A percentile compares a stretch with the other conserved stretches of the same genome.
phyloP scores from a whole-genome alignment of 2,888 invertebrate genomes.

The Mythimna ferrago region DNA sequence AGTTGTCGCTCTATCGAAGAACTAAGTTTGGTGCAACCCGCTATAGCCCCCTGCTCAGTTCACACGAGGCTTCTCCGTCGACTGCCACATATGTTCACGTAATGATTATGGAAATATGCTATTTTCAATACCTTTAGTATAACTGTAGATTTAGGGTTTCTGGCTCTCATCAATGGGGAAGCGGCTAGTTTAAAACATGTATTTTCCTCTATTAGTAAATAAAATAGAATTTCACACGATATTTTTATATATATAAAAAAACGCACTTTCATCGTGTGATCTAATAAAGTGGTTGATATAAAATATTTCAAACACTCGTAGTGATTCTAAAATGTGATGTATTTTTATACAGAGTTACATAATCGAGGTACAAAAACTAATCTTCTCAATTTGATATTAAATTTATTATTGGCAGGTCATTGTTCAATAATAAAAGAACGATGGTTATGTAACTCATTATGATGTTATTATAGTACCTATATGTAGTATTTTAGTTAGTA shows the following conservation, averaged over 20 bases:
- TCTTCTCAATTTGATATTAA: slow-evolving; percentile 54
- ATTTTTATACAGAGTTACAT: slow-evolving; percentile 70
- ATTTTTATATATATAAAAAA: slow-evolving; percentile 46
- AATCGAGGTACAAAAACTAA: slow-evolving; percentile 57
- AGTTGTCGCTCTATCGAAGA: slow-evolving; percentile 9
- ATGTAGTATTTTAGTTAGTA: slow-evolving; percentile 59
- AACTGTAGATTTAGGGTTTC: slow-evolving; percentile 49
- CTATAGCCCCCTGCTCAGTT: slow-evolving; percentile 56
- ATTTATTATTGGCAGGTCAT: slow-evolving; percentile 56
- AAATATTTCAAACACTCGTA: slow-evolving; percentile 51
- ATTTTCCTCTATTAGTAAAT: slow-evolving; percentile 41
- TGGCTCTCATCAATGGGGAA: slow-evolving; percentile 36
- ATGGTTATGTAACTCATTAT: slow-evolving; percentile 59
- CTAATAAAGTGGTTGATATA: slow-evolving; percentile 40
- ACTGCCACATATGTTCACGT: slow-evolving; percentile 57
- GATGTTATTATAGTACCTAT: slow-evolving; percentile 58
- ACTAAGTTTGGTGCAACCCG: slow-evolving; percentile 48
- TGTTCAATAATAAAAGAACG: slow-evolving; percentile 45
- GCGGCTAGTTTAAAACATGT: slow-evolving; percentile 47
- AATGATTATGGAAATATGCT: slow-evolving; percentile 37
- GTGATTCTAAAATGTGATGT: slow-evolving; percentile 73
- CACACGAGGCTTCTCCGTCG: slow-evolving; percentile 50
- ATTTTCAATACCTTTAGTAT: slow-evolving; percentile 40
- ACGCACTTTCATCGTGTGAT: slow-evolving; percentile 43
- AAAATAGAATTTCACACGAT: slow-evolving; percentile 35